Evolutionary conservation across 2,797 vertebrate genomes (phyloP), one percentile per base, ranked within the genome.

Genomic region (Threskiornis aethiopicus): DNA sequence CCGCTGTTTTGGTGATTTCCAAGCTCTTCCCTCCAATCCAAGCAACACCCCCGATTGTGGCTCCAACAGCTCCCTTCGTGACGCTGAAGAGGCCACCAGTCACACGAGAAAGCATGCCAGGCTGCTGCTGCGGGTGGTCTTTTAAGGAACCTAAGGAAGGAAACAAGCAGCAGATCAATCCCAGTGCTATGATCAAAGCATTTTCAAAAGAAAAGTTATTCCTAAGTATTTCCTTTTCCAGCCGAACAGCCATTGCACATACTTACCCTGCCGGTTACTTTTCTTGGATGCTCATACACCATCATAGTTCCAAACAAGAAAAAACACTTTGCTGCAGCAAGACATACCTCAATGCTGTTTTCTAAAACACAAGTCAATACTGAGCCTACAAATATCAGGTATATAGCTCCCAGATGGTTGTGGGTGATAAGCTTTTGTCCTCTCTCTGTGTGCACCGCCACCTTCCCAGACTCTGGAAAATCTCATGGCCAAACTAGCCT

Each of bases 21-120:
- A 99, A 97, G 90, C 99, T 98, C 97, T 99, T 99, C 80, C 99
- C 99, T 97, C 99, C 99, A 54, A 99, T 98, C 99, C 99, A 99
- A 92, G 99, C 97, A 89, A 99, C 99, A 4, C 99, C 98, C 8
- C 99, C 99, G 46, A 99, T 98, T 0, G 99, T 99, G 58, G 99
- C 99, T 83, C 99, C 99, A 47, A 99, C 97, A 19, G 99, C 99
- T 95, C 99, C 99, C 93, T 99, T 99, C 47, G 99, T 99, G 96
- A 98, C 99, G 37, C 98, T 99, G 94, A 99, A 99, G 95, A 99
- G 97, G 73, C 99, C 99, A 33, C 99, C 99, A 2, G 99, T 99
- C 96, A 99, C 98, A 72, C 99, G 98, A 91, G 99, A 99, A 51
- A 99, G 96, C 99, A 99, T 98, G 95, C 99, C 98, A 13, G 99